Base-by-base conservation (phyloP, 1,140 invertebrate genomes). In the Drosophila jambulina region DNA sequence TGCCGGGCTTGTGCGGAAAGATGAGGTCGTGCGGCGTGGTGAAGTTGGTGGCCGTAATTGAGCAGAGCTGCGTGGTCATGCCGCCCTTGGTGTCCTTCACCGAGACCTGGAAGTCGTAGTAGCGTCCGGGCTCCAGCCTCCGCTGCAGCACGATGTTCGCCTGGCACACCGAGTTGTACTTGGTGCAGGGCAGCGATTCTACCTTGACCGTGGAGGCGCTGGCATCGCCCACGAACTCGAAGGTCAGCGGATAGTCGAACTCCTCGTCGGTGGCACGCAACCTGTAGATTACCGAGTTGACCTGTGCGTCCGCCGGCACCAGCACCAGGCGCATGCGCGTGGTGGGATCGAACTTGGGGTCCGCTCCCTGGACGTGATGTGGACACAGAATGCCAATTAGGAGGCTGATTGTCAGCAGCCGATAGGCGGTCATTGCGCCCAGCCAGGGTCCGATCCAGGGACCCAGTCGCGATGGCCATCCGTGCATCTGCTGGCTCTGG, bases 211-310 rank as follows among this genome's bases (percentile, higher is more conserved):
- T 95, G 38, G 95, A 94, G 62, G 95, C 95, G 67, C 95, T 95
- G 91, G 94, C 92, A 94, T 95, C 93, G 94, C 95, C 96, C 65
- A 96, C 94, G 63, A 97, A 94, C 80, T 96, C 96, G 93, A 98
- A 98, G 68, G 95, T 94, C 70, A 98, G 93, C 64, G 97, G 97
- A 93, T 97, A 97, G 92, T 98, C 96, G 86, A 96, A 96, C 93
- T 97, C 96, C 43, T 97, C 95, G 93, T 98, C 97, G 75, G 96
- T 96, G 53, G 96, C 97, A 90, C 97, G 95, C 57, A 98, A 94
- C 79, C 97, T 94, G 93, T 98, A 98, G 91, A 98, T 97, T 77
- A 97, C 95, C 17, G 96, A 96, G 65, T 96, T 96, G 75, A 97
- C 95, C 79, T 95, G 95, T 25, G 96, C 96, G 92, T 97, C 96